These are phyloP conservation scores for Reticulitermes speratus DNA, from an alignment of 1,140 invertebrate genomes.

Conservation along the genomic window DNA sequence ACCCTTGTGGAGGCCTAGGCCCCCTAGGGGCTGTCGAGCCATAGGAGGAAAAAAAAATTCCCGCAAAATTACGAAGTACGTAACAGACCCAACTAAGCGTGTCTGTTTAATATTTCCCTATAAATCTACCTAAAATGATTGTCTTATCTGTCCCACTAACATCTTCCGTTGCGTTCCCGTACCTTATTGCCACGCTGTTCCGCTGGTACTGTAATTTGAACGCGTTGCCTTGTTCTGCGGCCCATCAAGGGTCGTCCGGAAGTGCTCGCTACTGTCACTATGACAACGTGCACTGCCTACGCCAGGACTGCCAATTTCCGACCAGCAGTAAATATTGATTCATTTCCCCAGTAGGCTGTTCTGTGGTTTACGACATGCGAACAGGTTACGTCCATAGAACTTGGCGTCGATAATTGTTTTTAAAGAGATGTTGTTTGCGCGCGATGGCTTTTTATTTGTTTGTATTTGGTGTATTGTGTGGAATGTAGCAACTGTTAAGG, in stretches of 20 bases:
- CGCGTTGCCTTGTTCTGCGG: background rate
- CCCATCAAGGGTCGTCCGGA: background rate
- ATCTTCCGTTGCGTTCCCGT: too few relatives aligned
- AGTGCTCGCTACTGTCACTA: slow-evolving; percentile 6
- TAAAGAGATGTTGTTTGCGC: background rate
- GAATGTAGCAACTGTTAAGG: too few relatives aligned
- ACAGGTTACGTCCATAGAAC: background rate
- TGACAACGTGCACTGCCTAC: background rate
- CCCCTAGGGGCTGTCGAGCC: too few relatives aligned
- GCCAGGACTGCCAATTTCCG: background rate
- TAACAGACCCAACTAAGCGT: too few relatives aligned
- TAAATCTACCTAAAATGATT: too few relatives aligned
- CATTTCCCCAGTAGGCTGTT: background rate
- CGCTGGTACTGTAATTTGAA: background rate
- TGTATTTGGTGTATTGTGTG: background rate
- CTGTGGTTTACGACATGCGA: background rate
- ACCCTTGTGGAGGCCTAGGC: too few relatives aligned
- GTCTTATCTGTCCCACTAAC: too few relatives aligned
- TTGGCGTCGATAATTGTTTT: background rate
- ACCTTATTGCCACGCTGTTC: too few relatives aligned
- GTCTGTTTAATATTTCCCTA: too few relatives aligned
- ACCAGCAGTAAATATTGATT: background rate
- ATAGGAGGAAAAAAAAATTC: too few relatives aligned
- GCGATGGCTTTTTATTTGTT: background rate
- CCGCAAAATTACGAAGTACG: too few relatives aligned